Conservation (phyloP, 2,888 invertebrate species). For the Operophtera brumata region DNA sequence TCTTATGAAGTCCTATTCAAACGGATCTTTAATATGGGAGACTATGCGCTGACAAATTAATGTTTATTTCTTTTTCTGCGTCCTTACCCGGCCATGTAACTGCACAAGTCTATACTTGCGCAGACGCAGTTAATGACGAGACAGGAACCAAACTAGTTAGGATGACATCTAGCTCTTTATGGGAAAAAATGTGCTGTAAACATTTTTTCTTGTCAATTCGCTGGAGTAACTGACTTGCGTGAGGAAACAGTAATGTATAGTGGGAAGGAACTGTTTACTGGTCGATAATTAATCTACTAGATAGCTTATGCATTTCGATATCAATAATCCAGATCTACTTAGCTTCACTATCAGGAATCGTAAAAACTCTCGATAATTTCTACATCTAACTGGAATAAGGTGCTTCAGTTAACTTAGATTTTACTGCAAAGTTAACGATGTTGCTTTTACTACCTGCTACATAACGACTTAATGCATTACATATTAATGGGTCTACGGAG, state of each 20-base stretch:
- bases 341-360: neutral
- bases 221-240: neutral
- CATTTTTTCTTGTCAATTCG: constrained; percentile 10
- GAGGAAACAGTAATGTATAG: constrained; percentile 9
- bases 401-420: constrained; percentile 1
- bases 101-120: constrained; percentile 43
- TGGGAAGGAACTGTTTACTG: neutral
- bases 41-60: constrained; percentile 35
- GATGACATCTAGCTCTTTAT: constrained; percentile 17
- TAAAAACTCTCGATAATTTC: constrained; percentile 1
- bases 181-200: constrained; percentile 14
- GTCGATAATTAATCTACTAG: neutral
- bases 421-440: constrained; percentile 11
- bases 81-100: constrained; percentile 41
- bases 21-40: constrained; percentile 26
- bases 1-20: constrained; percentile 6
- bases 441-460: constrained; percentile 6
- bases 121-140: constrained; percentile 47
- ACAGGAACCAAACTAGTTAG: constrained; percentile 57
- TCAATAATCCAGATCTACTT: neutral
- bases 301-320: neutral
- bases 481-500: neutral
- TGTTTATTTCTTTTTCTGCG: constrained; percentile 35
- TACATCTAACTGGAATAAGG: constrained; percentile 1
- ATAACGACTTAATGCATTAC: neutral